Percentiles rank a stretch among this genome's conserved stretches.
phyloP scores from a whole-genome alignment of 2,797 vertebrate genomes.

The Leucoraja ocellata region DNA sequence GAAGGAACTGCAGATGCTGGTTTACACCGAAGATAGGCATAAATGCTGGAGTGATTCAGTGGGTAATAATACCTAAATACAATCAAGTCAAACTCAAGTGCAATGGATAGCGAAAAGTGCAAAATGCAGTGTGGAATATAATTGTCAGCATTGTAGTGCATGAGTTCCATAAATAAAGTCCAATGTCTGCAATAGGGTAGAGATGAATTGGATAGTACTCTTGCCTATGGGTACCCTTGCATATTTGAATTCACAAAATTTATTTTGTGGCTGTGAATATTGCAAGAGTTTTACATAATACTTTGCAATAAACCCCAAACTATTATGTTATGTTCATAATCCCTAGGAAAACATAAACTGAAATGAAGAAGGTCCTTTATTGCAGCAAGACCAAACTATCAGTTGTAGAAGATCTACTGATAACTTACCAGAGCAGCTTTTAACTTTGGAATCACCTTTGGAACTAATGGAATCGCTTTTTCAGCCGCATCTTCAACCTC shows the following conservation, averaged over 20 bases:
- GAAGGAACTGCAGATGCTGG: too few species aligned
- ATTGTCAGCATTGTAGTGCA: too few species aligned
- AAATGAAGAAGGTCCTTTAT: neutral
- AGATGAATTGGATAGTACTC: too few species aligned
- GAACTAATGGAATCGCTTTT: slow-evolving; percentile 60
- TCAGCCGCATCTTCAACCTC: slow-evolving; percentile 55
- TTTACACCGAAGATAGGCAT: too few species aligned
- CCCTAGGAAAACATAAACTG: neutral
- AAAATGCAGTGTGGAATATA: too few species aligned
- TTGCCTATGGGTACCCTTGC: too few species aligned
- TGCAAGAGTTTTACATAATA: neutral
- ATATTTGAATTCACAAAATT: neutral
- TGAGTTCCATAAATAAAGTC: too few species aligned
- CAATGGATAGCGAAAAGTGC: too few species aligned
- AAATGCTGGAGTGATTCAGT: too few species aligned
- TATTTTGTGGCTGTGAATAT: neutral
- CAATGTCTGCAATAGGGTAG: neutral
- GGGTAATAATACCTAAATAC: too few species aligned
- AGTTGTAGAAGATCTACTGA: neutral
- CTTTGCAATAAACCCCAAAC: neutral
- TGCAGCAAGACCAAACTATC: neutral
- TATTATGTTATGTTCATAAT: neutral
- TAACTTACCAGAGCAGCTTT: slow-evolving; percentile 60
- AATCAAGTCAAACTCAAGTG: too few species aligned
- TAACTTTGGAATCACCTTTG: slow-evolving; percentile 60